Base-by-base conservation (phyloP, 2,888 invertebrate genomes). In the Camptogramma bilineatum region DNA sequence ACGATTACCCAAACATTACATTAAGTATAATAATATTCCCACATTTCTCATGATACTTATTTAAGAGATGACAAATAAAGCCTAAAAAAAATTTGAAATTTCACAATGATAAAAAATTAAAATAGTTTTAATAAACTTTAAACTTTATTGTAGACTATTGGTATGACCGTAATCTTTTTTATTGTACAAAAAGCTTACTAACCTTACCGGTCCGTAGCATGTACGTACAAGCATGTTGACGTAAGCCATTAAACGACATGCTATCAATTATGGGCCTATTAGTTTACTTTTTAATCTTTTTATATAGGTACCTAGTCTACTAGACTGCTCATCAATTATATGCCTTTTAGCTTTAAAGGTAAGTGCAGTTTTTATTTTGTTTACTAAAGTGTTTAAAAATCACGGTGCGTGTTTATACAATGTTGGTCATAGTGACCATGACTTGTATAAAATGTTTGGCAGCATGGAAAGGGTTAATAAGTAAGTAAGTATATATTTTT, bases 261-360 rank as follows among this genome's bases (percentile, higher is more conserved):
- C 44, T 17, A 17, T 44, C 17, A 44, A 44, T 44, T 44, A 44
- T 44, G 44, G 17, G 16, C 16, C 44, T 44, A 44, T 44, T 44
- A 44, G 44, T 17, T 28, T 17, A 44, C 44, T 44, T 44, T 44
- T 44, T 0, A 44, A 44, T 44, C 44, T 17, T 17, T 44, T 44
- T 44, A 16, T 44, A 5, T 17, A n/a, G n/a, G n/a, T n/a, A n/a
- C n/a, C n/a, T n/a, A 17, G 44, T 42, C 16, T 16, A 44, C 16
- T 17, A 17, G 44, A 16, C 8, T 51, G 51, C 51, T 31, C 51
- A 31, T 51, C 31, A 51, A 51, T 51, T 31, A 51, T 16, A 28
- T 17, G 16, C 51, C 51, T 51, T 28, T 28, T 28, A 31, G 34
- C 9, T 39, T 13, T 28, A 4, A 28, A 28, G 13, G 34, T 39